Conservation (phyloP, 1,140 invertebrate species). For the Rhizoglyphus robini region DNA sequence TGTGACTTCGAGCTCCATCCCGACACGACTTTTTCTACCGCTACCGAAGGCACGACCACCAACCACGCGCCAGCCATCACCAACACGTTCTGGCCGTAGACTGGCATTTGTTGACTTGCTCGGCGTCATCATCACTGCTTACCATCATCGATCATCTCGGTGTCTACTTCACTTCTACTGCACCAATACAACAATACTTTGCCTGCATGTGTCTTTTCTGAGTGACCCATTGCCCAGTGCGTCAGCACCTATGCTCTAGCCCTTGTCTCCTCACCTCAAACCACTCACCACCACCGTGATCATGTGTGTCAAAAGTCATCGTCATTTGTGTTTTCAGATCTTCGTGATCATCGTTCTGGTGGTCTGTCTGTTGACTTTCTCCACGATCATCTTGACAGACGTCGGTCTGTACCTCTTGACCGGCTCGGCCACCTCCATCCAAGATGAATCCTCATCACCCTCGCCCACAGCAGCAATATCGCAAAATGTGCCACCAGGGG, state of each 20-base stretch:
- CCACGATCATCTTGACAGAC: background rate
- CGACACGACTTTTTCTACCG: background rate
- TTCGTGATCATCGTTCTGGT: background rate
- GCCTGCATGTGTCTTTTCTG: background rate
- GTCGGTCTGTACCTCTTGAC: background rate
- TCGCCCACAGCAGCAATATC: background rate
- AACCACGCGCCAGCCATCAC: background rate
- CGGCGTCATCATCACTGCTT: background rate
- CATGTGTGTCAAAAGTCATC: conserved; percentile 10
- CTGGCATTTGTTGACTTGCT: background rate
- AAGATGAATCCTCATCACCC: background rate
- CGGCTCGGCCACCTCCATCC: background rate
- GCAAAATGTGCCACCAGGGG: background rate
- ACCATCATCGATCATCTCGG: background rate
- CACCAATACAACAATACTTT: background rate
- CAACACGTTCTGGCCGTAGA: too few species aligned
- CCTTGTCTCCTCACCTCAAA: background rate
- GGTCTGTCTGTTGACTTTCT: background rate
- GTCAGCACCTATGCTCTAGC: background rate
- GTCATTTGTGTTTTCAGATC: background rate
- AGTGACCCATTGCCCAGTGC: background rate
- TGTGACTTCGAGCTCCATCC: background rate
- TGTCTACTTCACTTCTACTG: background rate
- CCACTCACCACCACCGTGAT: background rate
- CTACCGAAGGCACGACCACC: background rate